Evolutionary conservation across 1,140 invertebrate species (phyloP), one percentile per base, ranked within the genome.

Genomic region (Epicauta chinensis): DNA sequence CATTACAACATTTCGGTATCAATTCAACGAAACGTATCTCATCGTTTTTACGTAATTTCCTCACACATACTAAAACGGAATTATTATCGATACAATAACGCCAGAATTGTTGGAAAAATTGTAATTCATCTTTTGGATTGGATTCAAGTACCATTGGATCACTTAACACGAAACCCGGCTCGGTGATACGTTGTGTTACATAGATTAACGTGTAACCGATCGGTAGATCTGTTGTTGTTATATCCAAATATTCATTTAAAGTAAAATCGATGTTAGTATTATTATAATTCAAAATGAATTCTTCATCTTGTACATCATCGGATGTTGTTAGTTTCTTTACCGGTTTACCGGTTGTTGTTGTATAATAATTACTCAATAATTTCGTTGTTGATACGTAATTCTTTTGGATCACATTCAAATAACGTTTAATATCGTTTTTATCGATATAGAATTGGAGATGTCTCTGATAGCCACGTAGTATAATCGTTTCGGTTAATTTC

Each of bases 71-170:
- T 6, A 62, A 31, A 23, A 63, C 61, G 55, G 58, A 58, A 35
- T 61, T 45, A 9, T 58, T 57, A 23, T 62, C 48, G 3, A 55
- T 50, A 47, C 61, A 63, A 37, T 62, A 56, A 17, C 59, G 59
- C 63, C 63, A 65, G 43, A 65, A 62, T 17, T 58, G 36, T 3
- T 60, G 38, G 35, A 62, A 65, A 51, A 45, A 58, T 1, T 39
- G 34, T 23, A 58, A 34, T 2, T 59, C 51, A 43, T 65, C 63
- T 13, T 55, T 55, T 7, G 51, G 37, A 53, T 65, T 53, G n/a
- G 42, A 15, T 9, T 60, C 32, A 10, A 65, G 23, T 16, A 63
- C 37, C 12, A 13, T 23, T 1, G 51, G 23, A 9, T 48, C 11
- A 11, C 23, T 36, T 9, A 61, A 38, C 7, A 59, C 30, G 36